Conservation (phyloP, 2,888 invertebrate genomes). For the Tanypteryx hageni region DNA sequence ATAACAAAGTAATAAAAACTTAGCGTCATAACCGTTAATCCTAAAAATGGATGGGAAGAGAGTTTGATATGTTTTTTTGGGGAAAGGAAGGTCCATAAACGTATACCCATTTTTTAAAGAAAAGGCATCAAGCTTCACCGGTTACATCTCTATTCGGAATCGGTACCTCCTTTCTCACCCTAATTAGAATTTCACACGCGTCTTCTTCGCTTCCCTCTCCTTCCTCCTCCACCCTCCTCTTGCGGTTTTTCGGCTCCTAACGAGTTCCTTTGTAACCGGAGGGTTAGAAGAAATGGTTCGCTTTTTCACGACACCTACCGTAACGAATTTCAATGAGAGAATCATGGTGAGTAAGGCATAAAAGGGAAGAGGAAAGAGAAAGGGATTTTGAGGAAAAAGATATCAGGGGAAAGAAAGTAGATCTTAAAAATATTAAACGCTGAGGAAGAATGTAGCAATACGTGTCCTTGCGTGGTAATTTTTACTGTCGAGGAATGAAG, state of each 20-base stretch:
- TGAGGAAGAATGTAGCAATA: background rate
- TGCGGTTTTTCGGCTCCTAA: slow-evolving; percentile 32
- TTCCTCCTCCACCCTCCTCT: background rate
- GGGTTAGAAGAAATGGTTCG: background rate
- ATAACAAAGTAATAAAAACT: too few relatives aligned
- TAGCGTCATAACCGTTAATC: too few relatives aligned
- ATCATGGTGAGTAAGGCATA: slow-evolving; percentile 9
- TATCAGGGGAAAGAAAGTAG: background rate
- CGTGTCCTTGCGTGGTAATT: background rate
- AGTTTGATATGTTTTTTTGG: too few relatives aligned
- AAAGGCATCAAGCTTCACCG: background rate
- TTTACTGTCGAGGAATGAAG: background rate
- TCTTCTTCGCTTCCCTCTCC: background rate
- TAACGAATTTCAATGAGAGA: background rate
- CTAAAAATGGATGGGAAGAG: too few relatives aligned
- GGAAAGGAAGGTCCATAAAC: background rate
- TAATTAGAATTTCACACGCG: slow-evolving; percentile 20
- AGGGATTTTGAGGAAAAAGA: background rate
- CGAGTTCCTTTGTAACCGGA: slow-evolving; percentile 11
- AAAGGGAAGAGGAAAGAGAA: background rate
- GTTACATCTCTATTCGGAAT: slow-evolving; percentile 31
- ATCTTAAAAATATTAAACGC: background rate
- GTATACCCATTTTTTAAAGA: background rate
- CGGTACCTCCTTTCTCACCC: background rate
- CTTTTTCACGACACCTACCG: background rate